Conservation (phyloP, 2,888 invertebrate species). For the Bhutanitis thaidina region DNA sequence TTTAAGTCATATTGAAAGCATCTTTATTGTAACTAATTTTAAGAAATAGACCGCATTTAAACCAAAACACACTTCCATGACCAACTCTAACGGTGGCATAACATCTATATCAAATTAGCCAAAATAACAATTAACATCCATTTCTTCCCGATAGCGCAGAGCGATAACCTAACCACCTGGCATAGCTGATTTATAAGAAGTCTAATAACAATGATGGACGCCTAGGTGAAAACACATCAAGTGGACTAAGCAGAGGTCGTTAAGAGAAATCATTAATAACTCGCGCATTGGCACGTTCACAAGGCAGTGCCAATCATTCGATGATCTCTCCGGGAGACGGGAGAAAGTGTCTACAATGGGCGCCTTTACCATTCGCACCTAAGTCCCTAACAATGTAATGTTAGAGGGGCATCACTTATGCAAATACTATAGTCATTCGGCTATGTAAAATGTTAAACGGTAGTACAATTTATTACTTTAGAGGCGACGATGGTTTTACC, state of each 20-base stretch:
- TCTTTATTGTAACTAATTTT: too few species aligned
- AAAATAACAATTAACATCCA: neutral
- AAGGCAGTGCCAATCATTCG: constrained; percentile 40
- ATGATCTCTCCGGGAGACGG: constrained; percentile 31
- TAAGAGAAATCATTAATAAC: constrained; percentile 49
- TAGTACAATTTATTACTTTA: neutral
- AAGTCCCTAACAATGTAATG: constrained; percentile 31
- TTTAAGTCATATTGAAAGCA: too few species aligned
- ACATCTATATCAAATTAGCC: neutral
- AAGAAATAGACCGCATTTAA: neutral
- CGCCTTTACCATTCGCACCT: constrained; percentile 23
- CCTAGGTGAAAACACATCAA: constrained; percentile 30
- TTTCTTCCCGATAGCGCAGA: neutral
- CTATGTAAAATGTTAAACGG: neutral
- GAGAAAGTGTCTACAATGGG: constrained; percentile 40
- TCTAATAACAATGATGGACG: constrained; percentile 37
- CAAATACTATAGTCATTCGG: neutral
- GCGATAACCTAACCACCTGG: constrained; percentile 12
- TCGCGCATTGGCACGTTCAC: constrained; percentile 30
- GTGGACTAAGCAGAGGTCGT: constrained; percentile 28
- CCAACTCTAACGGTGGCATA: neutral
- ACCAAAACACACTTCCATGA: neutral
- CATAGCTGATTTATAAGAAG: constrained; percentile 19
- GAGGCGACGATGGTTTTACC: too few species aligned
- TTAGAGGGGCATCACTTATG: constrained; percentile 7